phyloP scores from a whole-genome alignment of 2,113 vertebrate species.

The Misgurnus mizolepis region DNA sequence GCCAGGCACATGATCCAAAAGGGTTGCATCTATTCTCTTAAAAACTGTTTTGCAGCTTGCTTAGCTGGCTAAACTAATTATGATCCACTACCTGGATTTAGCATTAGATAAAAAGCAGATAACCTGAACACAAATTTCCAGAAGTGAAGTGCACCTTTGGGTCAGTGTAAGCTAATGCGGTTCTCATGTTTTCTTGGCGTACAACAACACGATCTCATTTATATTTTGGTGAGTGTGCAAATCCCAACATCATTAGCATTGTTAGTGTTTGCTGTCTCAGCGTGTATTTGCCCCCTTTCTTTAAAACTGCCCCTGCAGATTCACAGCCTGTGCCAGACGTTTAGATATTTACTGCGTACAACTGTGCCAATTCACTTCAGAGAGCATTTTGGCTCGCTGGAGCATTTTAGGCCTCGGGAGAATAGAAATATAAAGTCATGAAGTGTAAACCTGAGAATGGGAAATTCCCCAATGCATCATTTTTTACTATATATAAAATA shows the following conservation, averaged over 20 bases:
- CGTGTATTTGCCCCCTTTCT: conserved; percentile 50
- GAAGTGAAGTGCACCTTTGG: conserved; percentile 55
- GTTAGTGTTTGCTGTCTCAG: conserved; percentile 64
- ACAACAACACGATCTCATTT: conserved; percentile 67
- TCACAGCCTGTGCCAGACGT: conserved; percentile 10
- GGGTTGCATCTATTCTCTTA: too few relatives aligned
- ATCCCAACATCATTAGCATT: conserved; percentile 52
- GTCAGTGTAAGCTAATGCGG: conserved; percentile 66
- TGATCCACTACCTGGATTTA: neutral
- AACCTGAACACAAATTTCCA: neutral
- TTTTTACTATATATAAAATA: too few relatives aligned
- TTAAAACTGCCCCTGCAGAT: conserved; percentile 51
- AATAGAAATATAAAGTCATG: too few relatives aligned
- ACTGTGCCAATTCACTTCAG: conserved; percentile 1
- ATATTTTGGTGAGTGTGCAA: conserved; percentile 65
- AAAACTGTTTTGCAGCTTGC: too few relatives aligned
- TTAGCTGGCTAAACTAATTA: too few relatives aligned
- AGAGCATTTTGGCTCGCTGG: neutral
- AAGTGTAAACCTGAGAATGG: too few relatives aligned
- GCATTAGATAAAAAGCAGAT: conserved; percentile 2
- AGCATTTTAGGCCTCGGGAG: too few relatives aligned
- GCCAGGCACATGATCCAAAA: too few relatives aligned
- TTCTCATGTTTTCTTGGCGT: conserved; percentile 70
- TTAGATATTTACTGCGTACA: neutral
- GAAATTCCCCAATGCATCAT: too few relatives aligned